These are phyloP conservation scores for Tretioscincus oriximinensis DNA, from an alignment of 2,113 vertebrate genomes.

Conservation along the genomic window DNA sequence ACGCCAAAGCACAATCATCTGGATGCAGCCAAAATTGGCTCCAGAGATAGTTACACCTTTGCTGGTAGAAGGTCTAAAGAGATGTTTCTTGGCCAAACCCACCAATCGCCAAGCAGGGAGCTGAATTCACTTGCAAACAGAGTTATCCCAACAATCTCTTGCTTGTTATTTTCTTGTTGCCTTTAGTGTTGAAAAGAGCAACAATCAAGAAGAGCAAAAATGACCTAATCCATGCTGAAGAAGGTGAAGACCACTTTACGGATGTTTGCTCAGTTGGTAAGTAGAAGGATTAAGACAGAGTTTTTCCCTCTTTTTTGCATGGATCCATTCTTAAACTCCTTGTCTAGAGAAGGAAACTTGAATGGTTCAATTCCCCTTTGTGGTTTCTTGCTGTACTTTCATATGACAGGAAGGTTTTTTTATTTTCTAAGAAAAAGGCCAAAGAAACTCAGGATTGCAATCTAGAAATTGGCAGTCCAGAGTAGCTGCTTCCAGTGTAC, in stretches of 20 bases:
- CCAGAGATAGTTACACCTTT: too few species aligned
- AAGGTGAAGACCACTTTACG: slow-evolving; percentile 93
- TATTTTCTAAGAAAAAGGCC: too few species aligned
- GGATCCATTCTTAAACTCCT: neutral
- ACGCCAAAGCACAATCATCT: too few species aligned
- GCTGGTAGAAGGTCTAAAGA: neutral
- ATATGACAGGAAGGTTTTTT: too few species aligned
- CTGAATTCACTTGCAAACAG: too few species aligned
- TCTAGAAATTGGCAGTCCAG: too few species aligned
- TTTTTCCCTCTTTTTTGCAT: neutral
- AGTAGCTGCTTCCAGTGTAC: too few species aligned
- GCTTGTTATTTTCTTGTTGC: slow-evolving; percentile 27
- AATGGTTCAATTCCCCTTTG: too few species aligned
- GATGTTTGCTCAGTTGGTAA: slow-evolving; percentile 95
- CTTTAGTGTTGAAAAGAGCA: slow-evolving; percentile 89
- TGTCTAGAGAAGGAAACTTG: too few species aligned
- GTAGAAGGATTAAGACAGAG: slow-evolving; percentile 37
- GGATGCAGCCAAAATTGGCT: too few species aligned
- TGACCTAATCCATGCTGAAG: slow-evolving; percentile 93
- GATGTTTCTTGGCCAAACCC: neutral
- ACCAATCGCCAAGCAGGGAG: neutral
- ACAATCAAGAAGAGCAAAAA: slow-evolving; percentile 93
- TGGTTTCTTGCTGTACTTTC: too few species aligned
- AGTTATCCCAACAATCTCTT: slow-evolving; percentile 19
- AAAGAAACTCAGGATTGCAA: too few species aligned